Percentiles rank a stretch among this genome's conserved stretches.
Conservation (phyloP, 2,888 invertebrate species). For the Netelia inedita region DNA sequence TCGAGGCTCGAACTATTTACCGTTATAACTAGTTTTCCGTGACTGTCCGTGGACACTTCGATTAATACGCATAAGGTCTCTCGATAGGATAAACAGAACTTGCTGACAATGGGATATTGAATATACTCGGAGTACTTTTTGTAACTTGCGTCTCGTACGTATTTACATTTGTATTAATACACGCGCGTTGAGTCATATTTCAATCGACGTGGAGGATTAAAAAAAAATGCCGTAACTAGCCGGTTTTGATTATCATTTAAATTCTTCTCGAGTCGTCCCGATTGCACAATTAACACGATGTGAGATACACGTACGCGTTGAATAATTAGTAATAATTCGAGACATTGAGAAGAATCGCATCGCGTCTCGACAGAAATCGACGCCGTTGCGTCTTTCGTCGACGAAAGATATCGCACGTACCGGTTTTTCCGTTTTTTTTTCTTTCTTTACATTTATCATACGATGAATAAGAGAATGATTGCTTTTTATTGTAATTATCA, state of each 20-base stretch:
- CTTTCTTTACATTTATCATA: background rate
- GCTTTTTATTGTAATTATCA: no score
- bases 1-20: conserved; percentile 33
- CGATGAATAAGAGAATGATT: background rate
- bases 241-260: background rate
- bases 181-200: no score
- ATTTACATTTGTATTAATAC: no score
- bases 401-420: background rate
- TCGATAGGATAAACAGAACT: background rate
- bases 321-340: conserved; percentile 30
- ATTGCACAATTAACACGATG: background rate
- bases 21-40: conserved; percentile 28
- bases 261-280: no score
- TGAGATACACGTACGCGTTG: background rate
- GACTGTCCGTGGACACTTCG: background rate
- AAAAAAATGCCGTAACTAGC: conserved; percentile 25
- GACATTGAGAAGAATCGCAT: background rate
- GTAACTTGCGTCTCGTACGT: no score
- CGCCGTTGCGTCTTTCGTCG: background rate
- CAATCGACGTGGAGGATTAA: background rate
- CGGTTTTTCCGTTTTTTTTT: background rate
- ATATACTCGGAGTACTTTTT: no score
- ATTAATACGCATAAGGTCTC: background rate
- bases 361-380: background rate
- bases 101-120: no score